Evolutionary conservation across 2,888 invertebrate genomes (phyloP).

Genomic region (Tipula vernalis): DNA sequence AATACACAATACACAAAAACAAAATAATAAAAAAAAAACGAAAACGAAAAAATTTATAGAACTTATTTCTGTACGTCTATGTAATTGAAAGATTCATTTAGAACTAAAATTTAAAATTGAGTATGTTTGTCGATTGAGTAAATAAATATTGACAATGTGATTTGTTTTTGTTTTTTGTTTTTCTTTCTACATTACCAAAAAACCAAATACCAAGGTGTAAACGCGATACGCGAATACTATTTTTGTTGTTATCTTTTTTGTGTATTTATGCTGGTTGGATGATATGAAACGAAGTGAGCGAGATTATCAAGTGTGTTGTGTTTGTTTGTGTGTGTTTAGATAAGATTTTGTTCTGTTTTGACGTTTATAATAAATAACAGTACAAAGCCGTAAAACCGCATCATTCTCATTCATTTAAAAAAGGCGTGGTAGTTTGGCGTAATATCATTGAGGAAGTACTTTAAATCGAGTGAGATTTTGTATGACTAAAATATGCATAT

Average conservation of each 20-base stretch:
- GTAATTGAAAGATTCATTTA: not conserved
- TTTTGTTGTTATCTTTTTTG: not conserved
- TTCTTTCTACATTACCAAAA: not conserved
- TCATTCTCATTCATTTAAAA: not conserved
- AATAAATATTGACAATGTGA: not conserved
- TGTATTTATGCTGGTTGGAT: not conserved
- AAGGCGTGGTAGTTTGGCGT: too few relatives aligned
- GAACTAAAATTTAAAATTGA: not conserved
- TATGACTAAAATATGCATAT: too few relatives aligned
- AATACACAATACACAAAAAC: not conserved
- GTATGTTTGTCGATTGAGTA: not conserved
- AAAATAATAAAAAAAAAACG: not conserved
- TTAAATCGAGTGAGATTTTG: too few relatives aligned
- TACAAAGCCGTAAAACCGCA: not conserved
- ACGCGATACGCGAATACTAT: not conserved
- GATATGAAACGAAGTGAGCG: not conserved
- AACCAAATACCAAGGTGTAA: too few relatives aligned
- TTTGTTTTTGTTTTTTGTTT: not conserved
- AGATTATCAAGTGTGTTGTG: not conserved
- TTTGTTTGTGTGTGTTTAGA: not conserved
- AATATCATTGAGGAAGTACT: too few relatives aligned
- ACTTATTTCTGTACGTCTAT: not conserved
- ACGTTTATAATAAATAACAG: not conserved
- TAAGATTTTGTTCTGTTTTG: not conserved
- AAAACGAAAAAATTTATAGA: not conserved